Percentiles rank a stretch among this genome's conserved stretches.
These are phyloP conservation scores for Temnothorax longispinosus DNA, from an alignment of 1,140 invertebrate genomes.

Conservation along the genomic window DNA sequence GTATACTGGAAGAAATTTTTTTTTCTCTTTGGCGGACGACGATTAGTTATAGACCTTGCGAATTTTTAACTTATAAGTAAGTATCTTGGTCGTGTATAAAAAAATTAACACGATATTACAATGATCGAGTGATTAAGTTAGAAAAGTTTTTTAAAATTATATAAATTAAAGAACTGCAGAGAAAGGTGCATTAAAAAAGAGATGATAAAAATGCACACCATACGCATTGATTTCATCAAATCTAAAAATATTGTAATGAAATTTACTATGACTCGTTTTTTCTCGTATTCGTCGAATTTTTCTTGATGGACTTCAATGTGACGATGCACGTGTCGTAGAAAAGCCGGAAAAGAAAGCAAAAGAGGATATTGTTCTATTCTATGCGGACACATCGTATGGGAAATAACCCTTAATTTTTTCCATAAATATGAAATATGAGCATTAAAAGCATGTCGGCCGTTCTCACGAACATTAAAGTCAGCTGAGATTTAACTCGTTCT, in stretches of 20 bases:
- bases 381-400: neutral
- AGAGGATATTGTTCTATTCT: neutral
- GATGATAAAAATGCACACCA: neutral
- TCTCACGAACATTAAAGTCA: neutral
- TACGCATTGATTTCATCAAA: neutral
- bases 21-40: neutral
- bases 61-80: conserved; percentile 3
- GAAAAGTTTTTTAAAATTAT: neutral
- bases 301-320: neutral
- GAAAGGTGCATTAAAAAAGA: neutral
- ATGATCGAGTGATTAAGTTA: neutral
- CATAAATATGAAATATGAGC: neutral
- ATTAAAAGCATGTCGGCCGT: neutral
- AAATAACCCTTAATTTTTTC: neutral
- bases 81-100: neutral
- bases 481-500: conserved; percentile 1
- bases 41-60: conserved; percentile 12
- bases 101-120: neutral
- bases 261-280: neutral
- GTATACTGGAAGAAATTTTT: neutral
- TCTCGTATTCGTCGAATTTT: neutral
- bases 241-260: neutral
- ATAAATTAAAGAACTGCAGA: neutral
- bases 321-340: neutral
- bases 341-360: neutral